Evolutionary conservation across 1,140 invertebrate genomes (phyloP).

Genomic region (Diorhabda elongata): DNA sequence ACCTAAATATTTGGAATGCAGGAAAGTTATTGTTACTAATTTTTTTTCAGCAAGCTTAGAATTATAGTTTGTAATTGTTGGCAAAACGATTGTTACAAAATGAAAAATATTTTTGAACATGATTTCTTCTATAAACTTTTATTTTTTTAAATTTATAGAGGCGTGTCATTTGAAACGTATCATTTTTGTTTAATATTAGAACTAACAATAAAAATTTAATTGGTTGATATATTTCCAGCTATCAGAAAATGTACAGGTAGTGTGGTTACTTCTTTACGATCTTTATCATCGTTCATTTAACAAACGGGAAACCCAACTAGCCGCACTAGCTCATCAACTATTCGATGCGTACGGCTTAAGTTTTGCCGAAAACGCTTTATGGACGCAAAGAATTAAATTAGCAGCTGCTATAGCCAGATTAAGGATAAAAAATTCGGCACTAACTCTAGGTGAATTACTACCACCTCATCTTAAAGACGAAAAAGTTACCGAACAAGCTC

Average conservation of each 20-base stretch:
- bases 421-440: constrained; percentile 65
- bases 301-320: constrained; percentile 44
- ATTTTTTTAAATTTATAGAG: too few species aligned
- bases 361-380: constrained; percentile 57
- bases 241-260: constrained; percentile 46
- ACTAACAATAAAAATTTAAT: too few species aligned
- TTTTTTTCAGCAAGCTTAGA: too few species aligned
- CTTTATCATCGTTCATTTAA: constrained; percentile 58
- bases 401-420: constrained; percentile 65
- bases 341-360: constrained; percentile 50
- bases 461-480: constrained; percentile 65
- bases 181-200: too few species aligned
- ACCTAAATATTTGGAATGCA: too few species aligned
- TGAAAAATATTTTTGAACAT: too few species aligned
- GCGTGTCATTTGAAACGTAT: too few species aligned
- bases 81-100: too few species aligned
- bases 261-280: constrained; percentile 62
- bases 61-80: too few species aligned
- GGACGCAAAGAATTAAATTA: constrained; percentile 59
- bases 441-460: constrained; percentile 61
- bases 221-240: constrained; percentile 32
- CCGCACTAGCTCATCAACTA: constrained; percentile 42
- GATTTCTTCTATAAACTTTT: too few species aligned
- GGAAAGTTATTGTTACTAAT: too few species aligned
- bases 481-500: constrained; percentile 55